These are phyloP conservation scores for Drosophila borealis DNA, from an alignment of 2,888 invertebrate genomes.

Conservation along the genomic window DNA sequence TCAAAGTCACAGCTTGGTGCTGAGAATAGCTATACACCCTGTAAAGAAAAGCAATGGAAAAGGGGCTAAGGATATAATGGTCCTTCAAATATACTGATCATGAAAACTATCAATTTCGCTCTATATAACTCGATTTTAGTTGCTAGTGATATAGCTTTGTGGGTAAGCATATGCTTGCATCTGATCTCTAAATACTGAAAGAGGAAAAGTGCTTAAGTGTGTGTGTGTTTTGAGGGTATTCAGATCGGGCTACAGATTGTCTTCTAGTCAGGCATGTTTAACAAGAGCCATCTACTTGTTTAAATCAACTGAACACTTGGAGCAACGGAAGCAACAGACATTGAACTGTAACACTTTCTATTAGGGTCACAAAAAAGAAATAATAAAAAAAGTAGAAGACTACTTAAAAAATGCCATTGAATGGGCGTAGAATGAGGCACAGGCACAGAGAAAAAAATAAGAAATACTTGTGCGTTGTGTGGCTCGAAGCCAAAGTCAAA, in stretches of 20 bases:
- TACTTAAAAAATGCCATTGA: conserved; percentile 69
- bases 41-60: neutral
- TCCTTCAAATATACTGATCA: too few species aligned
- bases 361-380: conserved; percentile 65
- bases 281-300: conserved; percentile 8
- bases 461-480: conserved; percentile 51
- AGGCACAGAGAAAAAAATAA: conserved; percentile 41
- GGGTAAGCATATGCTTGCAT: too few species aligned
- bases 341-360: conserved; percentile 82
- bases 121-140: too few species aligned
- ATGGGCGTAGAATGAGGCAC: conserved; percentile 66
- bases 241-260: conserved; percentile 7
- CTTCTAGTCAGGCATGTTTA: neutral
- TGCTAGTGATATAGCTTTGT: too few species aligned
- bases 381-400: conserved; percentile 36
- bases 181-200: neutral
- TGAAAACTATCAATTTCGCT: too few species aligned
- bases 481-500: conserved; percentile 46
- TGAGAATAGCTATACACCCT: conserved; percentile 6
- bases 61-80: neutral
- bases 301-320: conserved; percentile 17
- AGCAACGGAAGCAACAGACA: conserved; percentile 64
- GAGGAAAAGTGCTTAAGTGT: neutral
- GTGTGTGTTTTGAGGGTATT: neutral
- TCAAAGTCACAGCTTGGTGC: conserved; percentile 3